Conservation (phyloP, 2,797 vertebrate genomes). For the Distichodus sexfasciatus region DNA sequence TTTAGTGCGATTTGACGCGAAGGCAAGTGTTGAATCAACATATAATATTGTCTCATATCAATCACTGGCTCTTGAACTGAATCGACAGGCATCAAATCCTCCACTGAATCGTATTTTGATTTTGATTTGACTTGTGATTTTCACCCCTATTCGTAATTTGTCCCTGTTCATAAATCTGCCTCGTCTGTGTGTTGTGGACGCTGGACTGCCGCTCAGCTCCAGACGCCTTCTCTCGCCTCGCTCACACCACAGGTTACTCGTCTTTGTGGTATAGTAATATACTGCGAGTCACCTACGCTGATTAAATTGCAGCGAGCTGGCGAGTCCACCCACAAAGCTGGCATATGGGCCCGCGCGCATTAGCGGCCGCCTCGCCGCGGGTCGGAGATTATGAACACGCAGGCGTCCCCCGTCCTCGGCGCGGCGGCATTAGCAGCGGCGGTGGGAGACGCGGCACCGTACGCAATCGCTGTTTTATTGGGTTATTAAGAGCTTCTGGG, state of each 20-base stretch:
- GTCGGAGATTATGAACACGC: constrained; percentile 51
- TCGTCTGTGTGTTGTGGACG: too few relatives aligned
- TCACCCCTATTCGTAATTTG: too few relatives aligned
- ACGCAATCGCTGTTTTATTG: constrained; percentile 67
- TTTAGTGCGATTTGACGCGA: too few relatives aligned
- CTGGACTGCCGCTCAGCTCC: too few relatives aligned
- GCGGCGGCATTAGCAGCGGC: constrained; percentile 58
- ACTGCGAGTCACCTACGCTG: constrained; percentile 39
- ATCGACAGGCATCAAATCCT: too few relatives aligned
- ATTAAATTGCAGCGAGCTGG: constrained; percentile 49
- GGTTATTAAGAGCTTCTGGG: constrained; percentile 67
- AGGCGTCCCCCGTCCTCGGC: constrained; percentile 46
- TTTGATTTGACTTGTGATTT: too few relatives aligned
- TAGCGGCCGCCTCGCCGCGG: constrained; percentile 48
- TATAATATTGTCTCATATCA: too few relatives aligned
- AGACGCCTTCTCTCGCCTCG: constrained; percentile 21
- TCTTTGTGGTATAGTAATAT: constrained; percentile 44
- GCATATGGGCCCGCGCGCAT: constrained; percentile 49
- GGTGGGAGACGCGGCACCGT: constrained; percentile 55
- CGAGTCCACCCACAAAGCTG: constrained; percentile 35
- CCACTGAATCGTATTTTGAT: too few relatives aligned
- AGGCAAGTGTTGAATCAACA: too few relatives aligned
- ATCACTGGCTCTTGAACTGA: too few relatives aligned
- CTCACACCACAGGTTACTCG: constrained; percentile 50
- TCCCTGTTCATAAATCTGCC: too few relatives aligned